These are phyloP conservation scores for Drosophila neocordata DNA, from an alignment of 1,140 invertebrate species.

Conservation along the genomic window DNA sequence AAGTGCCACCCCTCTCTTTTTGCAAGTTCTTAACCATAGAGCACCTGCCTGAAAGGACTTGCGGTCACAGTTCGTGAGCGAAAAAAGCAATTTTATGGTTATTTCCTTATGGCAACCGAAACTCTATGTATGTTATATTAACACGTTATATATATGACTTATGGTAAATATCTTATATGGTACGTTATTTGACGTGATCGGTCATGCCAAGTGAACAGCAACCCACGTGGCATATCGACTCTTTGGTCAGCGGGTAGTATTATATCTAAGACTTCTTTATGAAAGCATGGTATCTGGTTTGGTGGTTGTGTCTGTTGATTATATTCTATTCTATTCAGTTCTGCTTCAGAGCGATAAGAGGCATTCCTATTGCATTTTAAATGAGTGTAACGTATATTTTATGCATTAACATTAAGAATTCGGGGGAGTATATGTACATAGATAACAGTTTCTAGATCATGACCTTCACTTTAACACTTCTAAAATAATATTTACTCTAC, in stretches of 20 bases:
- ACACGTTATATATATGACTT: constrained; percentile 30
- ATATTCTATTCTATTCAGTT: constrained; percentile 22
- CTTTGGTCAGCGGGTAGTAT: constrained; percentile 26
- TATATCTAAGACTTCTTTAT: constrained; percentile 40
- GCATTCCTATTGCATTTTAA: constrained; percentile 59
- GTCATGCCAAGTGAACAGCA: constrained; percentile 66
- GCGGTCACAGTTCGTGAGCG: constrained; percentile 72
- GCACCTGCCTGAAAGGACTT: constrained; percentile 64
- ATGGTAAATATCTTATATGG: constrained; percentile 40
- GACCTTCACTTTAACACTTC: constrained; percentile 55
- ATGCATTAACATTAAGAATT: constrained; percentile 41
- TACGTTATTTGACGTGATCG: constrained; percentile 54
- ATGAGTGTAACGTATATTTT: constrained; percentile 80
- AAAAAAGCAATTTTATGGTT: constrained; percentile 70
- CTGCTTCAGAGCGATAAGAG: constrained; percentile 61
- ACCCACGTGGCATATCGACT: constrained; percentile 56
- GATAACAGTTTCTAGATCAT: constrained; percentile 52
- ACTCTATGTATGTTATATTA: neutral
- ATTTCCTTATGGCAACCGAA: constrained; percentile 60
- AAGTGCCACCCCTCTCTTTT: no score
- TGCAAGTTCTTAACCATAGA: constrained; percentile 44
- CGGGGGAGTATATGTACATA: constrained; percentile 36
- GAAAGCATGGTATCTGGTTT: constrained; percentile 15
- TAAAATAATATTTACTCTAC: constrained; percentile 32
- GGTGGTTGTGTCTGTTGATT: constrained; percentile 45